Conservation (phyloP, 2,888 invertebrate genomes). For the Noctuana brunneofusca region DNA sequence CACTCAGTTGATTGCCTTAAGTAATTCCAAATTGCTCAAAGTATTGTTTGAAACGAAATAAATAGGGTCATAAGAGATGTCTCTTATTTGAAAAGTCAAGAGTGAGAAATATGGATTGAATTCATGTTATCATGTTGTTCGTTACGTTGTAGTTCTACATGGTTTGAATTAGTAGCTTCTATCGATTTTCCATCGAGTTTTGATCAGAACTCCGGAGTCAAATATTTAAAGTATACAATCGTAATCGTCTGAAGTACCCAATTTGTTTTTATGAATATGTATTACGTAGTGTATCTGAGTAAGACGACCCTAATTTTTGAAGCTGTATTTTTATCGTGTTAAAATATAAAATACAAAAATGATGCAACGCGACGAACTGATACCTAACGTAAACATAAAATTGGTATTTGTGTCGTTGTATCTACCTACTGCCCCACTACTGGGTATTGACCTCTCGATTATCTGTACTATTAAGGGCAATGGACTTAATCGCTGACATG, state of each 20-base stretch:
- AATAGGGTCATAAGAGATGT: neutral
- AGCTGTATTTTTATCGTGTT: no score
- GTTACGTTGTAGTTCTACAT: no score
- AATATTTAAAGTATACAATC: no score
- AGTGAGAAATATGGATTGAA: no score
- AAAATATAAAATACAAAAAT: neutral
- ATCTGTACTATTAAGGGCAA: slow-evolving; percentile 37
- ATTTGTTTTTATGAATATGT: no score
- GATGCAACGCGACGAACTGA: neutral
- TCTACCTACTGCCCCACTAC: slow-evolving; percentile 25
- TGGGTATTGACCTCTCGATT: slow-evolving; percentile 38
- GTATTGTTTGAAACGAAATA: neutral
- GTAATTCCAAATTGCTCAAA: slow-evolving; percentile 16
- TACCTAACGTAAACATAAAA: slow-evolving; percentile 5
- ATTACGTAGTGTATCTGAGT: no score
- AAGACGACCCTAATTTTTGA: no score
- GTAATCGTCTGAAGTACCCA: no score
- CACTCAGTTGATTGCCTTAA: slow-evolving; percentile 18
- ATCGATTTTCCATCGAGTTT: no score
- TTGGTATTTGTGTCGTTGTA: slow-evolving; percentile 16
- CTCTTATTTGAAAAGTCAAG: neutral
- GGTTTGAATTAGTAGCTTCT: no score
- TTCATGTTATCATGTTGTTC: no score
- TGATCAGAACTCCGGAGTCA: no score
- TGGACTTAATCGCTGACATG: slow-evolving; percentile 35